Evolutionary conservation across 2,797 vertebrate species (phyloP).

Genomic region (Morelia viridis): DNA sequence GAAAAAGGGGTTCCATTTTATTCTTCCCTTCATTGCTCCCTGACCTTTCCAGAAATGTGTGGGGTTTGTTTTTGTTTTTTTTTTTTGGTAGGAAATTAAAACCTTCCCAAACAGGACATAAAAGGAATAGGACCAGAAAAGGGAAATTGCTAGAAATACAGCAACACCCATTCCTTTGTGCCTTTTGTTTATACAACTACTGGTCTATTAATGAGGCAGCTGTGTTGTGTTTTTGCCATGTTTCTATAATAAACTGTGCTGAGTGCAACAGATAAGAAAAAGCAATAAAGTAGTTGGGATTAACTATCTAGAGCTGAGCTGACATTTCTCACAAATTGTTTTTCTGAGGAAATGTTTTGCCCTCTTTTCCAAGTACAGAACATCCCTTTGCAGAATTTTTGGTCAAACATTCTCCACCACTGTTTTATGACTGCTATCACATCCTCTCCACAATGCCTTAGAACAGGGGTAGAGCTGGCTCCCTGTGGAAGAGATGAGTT

Average conservation of each 20-base stretch:
- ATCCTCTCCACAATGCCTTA: not conserved
- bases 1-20: too few species aligned
- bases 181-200: not conserved
- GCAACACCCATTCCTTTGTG: not conserved
- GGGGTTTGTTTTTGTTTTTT: too few species aligned
- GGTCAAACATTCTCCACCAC: not conserved
- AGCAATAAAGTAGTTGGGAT: not conserved
- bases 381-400: not conserved
- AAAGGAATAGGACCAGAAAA: not conserved
- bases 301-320: not conserved
- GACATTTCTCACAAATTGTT: not conserved
- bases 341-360: not conserved
- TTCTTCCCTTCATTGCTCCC: not conserved
- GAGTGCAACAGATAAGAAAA: not conserved
- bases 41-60: not conserved
- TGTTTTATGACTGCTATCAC: not conserved
- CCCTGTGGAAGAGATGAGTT: not conserved
- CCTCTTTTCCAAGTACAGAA: not conserved
- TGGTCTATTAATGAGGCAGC: not conserved
- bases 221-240: not conserved
- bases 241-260: not conserved
- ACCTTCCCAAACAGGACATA: not conserved
- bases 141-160: not conserved
- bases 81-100: not conserved
- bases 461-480: too few species aligned